Evolutionary conservation across 2,113 vertebrate species (phyloP).

Genomic region (Rhabdomys dilectus): DNA sequence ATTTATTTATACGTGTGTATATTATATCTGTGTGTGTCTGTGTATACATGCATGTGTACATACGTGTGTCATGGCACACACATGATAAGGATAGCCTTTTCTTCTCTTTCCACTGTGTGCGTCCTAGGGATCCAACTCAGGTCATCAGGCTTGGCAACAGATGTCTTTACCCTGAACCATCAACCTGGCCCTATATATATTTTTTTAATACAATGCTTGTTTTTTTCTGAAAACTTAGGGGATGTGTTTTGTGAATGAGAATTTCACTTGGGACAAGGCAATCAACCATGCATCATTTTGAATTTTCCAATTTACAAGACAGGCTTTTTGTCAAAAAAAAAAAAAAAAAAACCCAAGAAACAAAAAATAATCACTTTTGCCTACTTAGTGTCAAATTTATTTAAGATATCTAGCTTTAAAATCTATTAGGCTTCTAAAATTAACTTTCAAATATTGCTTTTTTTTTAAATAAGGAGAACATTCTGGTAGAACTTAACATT

Average conservation of each 20-base stretch:
- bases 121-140: background rate
- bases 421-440: slow-evolving; percentile 19
- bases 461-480: slow-evolving; percentile 26
- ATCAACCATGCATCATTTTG: slow-evolving; percentile 1
- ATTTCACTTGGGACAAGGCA: background rate
- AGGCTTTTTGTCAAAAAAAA: background rate
- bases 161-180: background rate
- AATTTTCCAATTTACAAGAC: slow-evolving; percentile 6
- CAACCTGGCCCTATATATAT: background rate
- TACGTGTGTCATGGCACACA: too few species aligned
- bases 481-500: slow-evolving; percentile 33
- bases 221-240: slow-evolving; percentile 27
- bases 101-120: background rate
- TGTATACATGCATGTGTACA: background rate
- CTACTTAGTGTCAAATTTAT: slow-evolving; percentile 42
- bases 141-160: background rate
- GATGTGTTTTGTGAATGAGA: background rate
- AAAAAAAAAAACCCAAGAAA: background rate
- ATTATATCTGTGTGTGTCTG: background rate
- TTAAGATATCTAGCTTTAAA: slow-evolving; percentile 42
- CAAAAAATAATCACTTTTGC: background rate
- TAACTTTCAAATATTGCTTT: slow-evolving; percentile 54
- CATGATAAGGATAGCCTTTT: background rate
- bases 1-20: background rate
- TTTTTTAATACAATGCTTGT: background rate